Base-by-base conservation (phyloP, 1,140 invertebrate species). In the Drosophila pandora region DNA sequence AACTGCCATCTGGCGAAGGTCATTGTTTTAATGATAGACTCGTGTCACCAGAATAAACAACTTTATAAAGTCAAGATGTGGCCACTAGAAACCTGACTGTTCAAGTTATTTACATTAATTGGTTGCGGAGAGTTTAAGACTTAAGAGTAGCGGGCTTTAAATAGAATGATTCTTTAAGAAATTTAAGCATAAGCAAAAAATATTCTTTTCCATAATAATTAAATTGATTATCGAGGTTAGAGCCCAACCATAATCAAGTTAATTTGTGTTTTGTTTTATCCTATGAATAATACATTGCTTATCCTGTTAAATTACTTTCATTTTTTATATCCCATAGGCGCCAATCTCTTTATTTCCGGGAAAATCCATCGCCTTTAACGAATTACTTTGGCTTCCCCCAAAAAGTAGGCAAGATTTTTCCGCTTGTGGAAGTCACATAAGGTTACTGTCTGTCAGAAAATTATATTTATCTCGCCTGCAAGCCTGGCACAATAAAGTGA, bases 401-500 rank as follows among this genome's bases (percentile, higher is more conserved):
- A 4, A 43, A 43, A 45, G 30, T 39, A 32, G 58, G 32, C 32
- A 10, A 45, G 17, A 17, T 23, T 12, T 49, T 23, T 17, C 17
- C 17, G 17, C 23, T 12, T 9, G 47, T 49, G 6, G 3, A 49
- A 34, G n/a, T 23, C 34, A 23, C 63, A 57, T 57, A 34, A 48
- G 54, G 54, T 52, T 43, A 13, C 65, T 52, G 32, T 50, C 37
- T 64, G 25, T n/a, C 43, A 6, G 4, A 30, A 65, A 81, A 64
- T 64, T 49, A 61, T 68, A 71, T 84, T 76, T 60, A 64, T 57
- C 45, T 47, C 32, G 37, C 12, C 12, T 34, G 37, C 41, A 49
- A 60, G 43, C 23, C 47, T 25, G 54, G 43, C 50, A 65, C 28
- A 67, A 75, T 82, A 87, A 72, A 61, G 57, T 82, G 79, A 82